phyloP scores from a whole-genome alignment of 2,113 vertebrate genomes.

The Actinemys pallida region DNA sequence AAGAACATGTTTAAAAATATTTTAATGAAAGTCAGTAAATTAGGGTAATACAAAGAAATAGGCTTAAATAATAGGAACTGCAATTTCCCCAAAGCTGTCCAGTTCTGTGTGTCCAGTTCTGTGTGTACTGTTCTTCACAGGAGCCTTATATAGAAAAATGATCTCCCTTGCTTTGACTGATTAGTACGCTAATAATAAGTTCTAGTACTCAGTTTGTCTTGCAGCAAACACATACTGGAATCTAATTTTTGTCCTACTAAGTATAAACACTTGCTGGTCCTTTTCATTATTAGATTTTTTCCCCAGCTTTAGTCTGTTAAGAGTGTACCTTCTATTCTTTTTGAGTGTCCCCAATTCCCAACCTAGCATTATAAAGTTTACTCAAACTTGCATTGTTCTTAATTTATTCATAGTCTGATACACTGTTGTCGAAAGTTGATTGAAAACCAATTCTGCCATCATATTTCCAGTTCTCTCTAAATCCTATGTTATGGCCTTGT shows the following conservation, averaged over 20 bases:
- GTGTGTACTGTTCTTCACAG: background rate
- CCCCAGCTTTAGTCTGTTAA: background rate
- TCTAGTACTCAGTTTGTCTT: background rate
- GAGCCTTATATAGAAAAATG: background rate
- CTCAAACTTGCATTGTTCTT: background rate
- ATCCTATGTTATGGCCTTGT: background rate
- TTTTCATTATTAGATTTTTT: background rate
- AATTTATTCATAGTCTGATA: background rate
- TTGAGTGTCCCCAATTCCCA: background rate
- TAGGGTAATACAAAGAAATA: background rate
- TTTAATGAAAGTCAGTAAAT: background rate
- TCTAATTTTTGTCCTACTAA: background rate
- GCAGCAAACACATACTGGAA: background rate
- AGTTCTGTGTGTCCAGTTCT: background rate
- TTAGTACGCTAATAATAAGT: background rate
- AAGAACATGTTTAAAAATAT: background rate
- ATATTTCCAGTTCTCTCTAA: background rate
- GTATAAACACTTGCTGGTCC: background rate
- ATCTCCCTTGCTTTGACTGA: background rate
- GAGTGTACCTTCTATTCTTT: background rate
- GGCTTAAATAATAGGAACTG: background rate
- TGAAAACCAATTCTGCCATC: background rate
- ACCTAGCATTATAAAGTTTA: background rate
- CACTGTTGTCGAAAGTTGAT: background rate
- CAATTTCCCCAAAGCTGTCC: background rate